Evolutionary conservation across 1,140 invertebrate genomes (phyloP), one percentile per base, ranked within the genome.

Genomic region (Drosophila simulans): DNA sequence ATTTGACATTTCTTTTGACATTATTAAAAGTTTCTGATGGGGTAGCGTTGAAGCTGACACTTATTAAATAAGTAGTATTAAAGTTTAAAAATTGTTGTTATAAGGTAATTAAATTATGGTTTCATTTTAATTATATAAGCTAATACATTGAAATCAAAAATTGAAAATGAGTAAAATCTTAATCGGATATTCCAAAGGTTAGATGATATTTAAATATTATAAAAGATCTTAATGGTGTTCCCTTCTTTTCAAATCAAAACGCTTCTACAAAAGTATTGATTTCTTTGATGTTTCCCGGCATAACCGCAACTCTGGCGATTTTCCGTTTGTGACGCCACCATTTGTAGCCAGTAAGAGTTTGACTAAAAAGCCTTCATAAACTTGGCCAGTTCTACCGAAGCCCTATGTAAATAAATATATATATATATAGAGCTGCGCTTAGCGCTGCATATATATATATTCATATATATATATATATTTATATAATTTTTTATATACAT

Each of bases 341-440:
- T 84, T 84, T 80, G 81, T 80, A 71, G 54, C 73, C 80, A 66
- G 76, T 83, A 71, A 64, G 60, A 45, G 60, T 64, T 77, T 77
- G 56, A 66, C 54, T 49, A 65, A 65, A 54, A 76, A 20, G 45
- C 43, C 35, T 25, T 65, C 17, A 66, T 52, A 66, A 66, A 52
- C 64, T 51, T 39, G 45, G 27, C 27, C 25, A 22, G 15, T 5
- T 11, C 25, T 5, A n/a, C 20, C 22, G 43, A 4, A 8, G 15
- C 15, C 11, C 63, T 37, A 64, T 66, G 63, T 42, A 66, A 66
- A 73, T 77, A 75, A 74, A 77, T 78, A 82, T 70, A 83, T 79
- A 84, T 63, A 76, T 63, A 60, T 66, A 63, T 0, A 22, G 46
- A 56, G 27, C 58, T 72, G 40, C 57, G 68, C 25, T n/a, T 34